phyloP scores from a whole-genome alignment of 2,888 invertebrate genomes.

The Epistrophe eligans region DNA sequence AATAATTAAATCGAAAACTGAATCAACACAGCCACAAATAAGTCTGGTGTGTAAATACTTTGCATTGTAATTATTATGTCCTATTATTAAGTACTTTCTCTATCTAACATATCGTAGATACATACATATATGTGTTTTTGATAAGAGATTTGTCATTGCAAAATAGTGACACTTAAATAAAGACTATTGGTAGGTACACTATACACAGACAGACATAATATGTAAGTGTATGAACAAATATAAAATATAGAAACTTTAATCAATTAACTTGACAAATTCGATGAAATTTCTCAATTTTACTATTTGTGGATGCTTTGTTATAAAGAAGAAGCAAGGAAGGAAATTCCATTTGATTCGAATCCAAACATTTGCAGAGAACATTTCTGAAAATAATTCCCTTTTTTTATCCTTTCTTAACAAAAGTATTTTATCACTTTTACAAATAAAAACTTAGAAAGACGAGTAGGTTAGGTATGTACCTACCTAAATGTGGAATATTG shows the following conservation, averaged over 20 bases:
- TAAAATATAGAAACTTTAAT: neutral
- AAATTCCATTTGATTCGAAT: conserved; percentile 38
- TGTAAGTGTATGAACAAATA: neutral
- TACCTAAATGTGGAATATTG: no score
- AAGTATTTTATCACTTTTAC: conserved; percentile 56
- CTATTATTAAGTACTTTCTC: neutral
- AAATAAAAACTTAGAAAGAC: neutral
- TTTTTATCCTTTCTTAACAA: conserved; percentile 9
- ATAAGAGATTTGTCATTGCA: conserved; percentile 69
- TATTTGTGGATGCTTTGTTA: neutral
- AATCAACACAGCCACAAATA: conserved; percentile 60
- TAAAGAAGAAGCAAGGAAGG: neutral
- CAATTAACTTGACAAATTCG: conserved; percentile 39
- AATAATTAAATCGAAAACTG: conserved; percentile 71
- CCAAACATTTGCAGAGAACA: conserved; percentile 32
- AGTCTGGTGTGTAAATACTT: conserved; percentile 24
- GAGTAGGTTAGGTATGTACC: no score
- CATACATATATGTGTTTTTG: neutral
- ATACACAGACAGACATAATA: neutral
- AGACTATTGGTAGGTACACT: no score
- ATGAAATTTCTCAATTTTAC: conserved; percentile 65
- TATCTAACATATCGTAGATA: neutral
- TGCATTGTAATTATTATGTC: conserved; percentile 1
- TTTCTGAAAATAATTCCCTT: conserved; percentile 25
- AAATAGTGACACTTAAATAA: conserved; percentile 11